phyloP scores from a whole-genome alignment of 1,140 invertebrate species.

The Brachionus sp. region DNA sequence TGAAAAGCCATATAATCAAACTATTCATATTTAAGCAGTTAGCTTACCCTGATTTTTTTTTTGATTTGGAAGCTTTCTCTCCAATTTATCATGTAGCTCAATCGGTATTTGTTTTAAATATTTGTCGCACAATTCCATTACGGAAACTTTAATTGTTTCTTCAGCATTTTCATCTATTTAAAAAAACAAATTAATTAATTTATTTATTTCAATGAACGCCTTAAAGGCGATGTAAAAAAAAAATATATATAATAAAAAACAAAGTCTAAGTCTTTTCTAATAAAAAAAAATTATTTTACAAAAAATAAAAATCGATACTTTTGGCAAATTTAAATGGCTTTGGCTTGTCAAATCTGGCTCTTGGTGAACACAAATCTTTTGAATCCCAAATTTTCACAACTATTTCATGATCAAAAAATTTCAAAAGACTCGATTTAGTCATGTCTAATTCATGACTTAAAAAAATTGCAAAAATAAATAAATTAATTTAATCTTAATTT shows the following conservation, averaged over 20 bases:
- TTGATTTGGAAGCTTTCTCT: constrained; percentile 23
- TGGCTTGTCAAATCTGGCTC: constrained; percentile 55
- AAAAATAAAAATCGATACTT: constrained; percentile 51
- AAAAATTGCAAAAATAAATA: constrained; percentile 28
- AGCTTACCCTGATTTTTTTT: neutral
- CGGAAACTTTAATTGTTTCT: constrained; percentile 51
- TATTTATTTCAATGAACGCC: too few relatives aligned
- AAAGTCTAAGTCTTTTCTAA: too few relatives aligned
- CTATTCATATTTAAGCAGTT: neutral
- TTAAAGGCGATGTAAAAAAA: too few relatives aligned
- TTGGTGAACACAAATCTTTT: constrained; percentile 54
- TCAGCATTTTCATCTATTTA: constrained; percentile 53
- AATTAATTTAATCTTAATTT: neutral
- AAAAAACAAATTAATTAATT: constrained; percentile 49
- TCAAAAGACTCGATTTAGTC: constrained; percentile 52
- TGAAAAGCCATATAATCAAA: neutral
- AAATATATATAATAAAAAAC: too few relatives aligned
- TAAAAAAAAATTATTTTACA: too few relatives aligned
- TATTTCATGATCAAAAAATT: constrained; percentile 54
- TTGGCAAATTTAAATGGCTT: constrained; percentile 53
- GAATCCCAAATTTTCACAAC: constrained; percentile 57
- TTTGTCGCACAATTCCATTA: constrained; percentile 24
- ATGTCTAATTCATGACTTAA: constrained; percentile 54
- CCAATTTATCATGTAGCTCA: constrained; percentile 40
- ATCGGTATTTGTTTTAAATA: constrained; percentile 33